These are phyloP conservation scores for Patiria miniata DNA, from an alignment of 35 echinoderm and acorn worm species.

Conservation along the genomic window DNA sequence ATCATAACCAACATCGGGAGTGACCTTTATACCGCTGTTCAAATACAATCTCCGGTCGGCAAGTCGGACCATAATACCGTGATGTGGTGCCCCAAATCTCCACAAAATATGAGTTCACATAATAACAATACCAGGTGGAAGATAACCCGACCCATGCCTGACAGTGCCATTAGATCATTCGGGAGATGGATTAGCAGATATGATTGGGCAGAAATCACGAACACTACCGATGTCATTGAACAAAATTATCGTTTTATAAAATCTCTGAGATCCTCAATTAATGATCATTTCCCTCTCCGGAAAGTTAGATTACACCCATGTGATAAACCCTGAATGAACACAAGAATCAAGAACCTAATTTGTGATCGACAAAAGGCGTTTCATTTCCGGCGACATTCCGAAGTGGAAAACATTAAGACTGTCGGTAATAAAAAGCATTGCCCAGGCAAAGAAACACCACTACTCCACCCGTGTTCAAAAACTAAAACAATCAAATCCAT, in stretches of 20 bases:
- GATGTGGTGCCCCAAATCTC: slow-evolving; percentile 31
- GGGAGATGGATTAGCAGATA: slow-evolving; percentile 24
- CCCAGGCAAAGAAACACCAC: not conserved
- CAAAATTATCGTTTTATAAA: not conserved
- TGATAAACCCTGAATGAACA: slow-evolving; percentile 58
- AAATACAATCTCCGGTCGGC: slow-evolving; percentile 39
- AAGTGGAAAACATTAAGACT: slow-evolving; percentile 1
- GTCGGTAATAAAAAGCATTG: not conserved
- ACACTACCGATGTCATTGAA: not conserved
- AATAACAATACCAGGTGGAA: too few species aligned
- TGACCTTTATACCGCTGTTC: not conserved
- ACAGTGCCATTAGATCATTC: slow-evolving; percentile 20
- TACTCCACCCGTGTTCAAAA: slow-evolving; percentile 35
- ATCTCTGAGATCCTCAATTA: not conserved
- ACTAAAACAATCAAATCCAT: slow-evolving; percentile 39
- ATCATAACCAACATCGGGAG: slow-evolving; percentile 32
- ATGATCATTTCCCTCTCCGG: not conserved
- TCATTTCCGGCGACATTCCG: not conserved
- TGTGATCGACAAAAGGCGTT: slow-evolving; percentile 49
- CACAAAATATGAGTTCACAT: not conserved
- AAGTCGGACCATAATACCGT: slow-evolving; percentile 32
- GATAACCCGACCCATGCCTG: slow-evolving; percentile 15
- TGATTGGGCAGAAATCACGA: slow-evolving; percentile 40
- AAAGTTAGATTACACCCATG: slow-evolving; percentile 16
- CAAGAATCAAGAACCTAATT: slow-evolving; percentile 34